Base-by-base conservation (phyloP, 92 coral and sea anemone species). In the Virgularia gustaviana region DNA sequence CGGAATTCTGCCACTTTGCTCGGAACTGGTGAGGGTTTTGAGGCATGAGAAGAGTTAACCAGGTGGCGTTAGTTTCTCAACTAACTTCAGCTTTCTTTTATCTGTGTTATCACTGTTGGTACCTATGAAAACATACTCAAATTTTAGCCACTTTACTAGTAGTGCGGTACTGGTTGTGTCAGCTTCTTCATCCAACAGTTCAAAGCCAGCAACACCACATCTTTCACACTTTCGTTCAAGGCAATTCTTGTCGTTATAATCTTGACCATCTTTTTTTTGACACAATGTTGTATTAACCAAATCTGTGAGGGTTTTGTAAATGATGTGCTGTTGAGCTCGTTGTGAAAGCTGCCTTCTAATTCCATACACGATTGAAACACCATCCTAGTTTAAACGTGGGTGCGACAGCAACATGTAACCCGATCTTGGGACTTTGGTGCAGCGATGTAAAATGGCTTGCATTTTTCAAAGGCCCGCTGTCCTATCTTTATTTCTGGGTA, bases 1-100 rank as follows among this genome's bases (percentile, higher is more conserved):
- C n/a, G n/a, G n/a, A n/a, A n/a, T 77, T 57, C 68, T 87, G 88
- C 88, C 88, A 83, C 66, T 78, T 78, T 42, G 87, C 81, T 18
- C 75, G 68, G 67, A 83, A 83, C 65, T 84, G 83, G 36, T 84
- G 92, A 80, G 77, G 0, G 29, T 19, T 28, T 31, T 64, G 0
- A 78, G 57, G 41, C 60, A 60, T 18, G 18, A n/a, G 53, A 87
- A 87, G 83, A 87, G 70, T 41, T 83, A 85, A 31, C 78, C 86
- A 33, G 85, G 83, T 2, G 61, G 47, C 0, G 91, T 67, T 36
- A 70, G 58, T 56, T 75, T 77, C 0, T 43, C 23, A 37, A 72
- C 79, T 0, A 87, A 37, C 54, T 71, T 56, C 10, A 83, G 56
- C 43, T 75, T 81, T 49, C n/a, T 55, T 77, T 57, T n/a, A n/a